phyloP scores from a whole-genome alignment of 2,888 invertebrate genomes.

The Mamestra brassicae region DNA sequence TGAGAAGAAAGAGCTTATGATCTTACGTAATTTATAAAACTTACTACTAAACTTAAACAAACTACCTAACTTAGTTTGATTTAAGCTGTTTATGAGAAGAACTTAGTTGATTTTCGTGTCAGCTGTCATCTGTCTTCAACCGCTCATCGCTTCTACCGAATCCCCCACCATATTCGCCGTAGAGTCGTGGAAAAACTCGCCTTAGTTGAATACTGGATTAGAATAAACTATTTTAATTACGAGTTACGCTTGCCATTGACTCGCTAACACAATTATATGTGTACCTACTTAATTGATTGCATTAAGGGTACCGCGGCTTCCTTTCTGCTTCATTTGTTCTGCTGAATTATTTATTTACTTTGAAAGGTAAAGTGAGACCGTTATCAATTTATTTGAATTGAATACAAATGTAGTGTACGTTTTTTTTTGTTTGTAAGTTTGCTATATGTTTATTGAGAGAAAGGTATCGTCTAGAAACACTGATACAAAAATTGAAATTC shows the following conservation, averaged over 20 bases:
- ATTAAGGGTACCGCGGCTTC: constrained; percentile 54
- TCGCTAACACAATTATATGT: constrained; percentile 76
- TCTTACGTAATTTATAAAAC: no score
- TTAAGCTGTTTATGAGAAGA: no score
- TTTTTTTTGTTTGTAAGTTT: not conserved
- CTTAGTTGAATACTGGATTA: constrained; percentile 77
- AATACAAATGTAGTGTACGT: not conserved
- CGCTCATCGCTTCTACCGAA: constrained; percentile 67
- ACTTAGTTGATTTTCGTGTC: no score
- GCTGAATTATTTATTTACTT: constrained; percentile 70
- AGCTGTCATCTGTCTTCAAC: not conserved
- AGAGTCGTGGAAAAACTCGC: constrained; percentile 81
- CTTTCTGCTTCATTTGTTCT: constrained; percentile 74
- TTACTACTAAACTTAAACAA: no score
- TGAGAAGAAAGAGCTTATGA: no score
- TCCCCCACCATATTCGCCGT: constrained; percentile 69
- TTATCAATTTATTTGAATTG: constrained; percentile 44
- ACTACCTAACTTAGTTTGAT: not conserved
- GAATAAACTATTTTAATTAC: constrained; percentile 85
- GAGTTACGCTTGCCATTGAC: constrained; percentile 77
- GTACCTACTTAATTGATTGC: constrained; percentile 77
- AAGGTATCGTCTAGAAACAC: not conserved
- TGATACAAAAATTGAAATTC: not conserved
- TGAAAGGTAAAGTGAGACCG: constrained; percentile 33
- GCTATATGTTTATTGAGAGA: not conserved